Percentiles rank a stretch among this genome's conserved stretches.
Conservation (phyloP, 2,888 invertebrate genomes). For the Athrips mouffetella region DNA sequence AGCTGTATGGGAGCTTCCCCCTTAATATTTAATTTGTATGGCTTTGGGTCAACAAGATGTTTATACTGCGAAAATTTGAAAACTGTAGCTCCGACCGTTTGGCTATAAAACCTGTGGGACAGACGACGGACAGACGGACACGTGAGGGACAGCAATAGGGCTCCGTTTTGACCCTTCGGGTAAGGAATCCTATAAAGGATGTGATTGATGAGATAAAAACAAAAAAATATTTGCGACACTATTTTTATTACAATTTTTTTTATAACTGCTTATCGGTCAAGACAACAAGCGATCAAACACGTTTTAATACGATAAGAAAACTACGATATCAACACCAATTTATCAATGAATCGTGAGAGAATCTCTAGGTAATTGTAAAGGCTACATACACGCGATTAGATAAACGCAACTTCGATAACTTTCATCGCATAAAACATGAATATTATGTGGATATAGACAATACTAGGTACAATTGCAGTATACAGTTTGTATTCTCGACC, state of each 20-base stretch:
- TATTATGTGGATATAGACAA: not conserved
- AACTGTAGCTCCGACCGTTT: too few relatives aligned
- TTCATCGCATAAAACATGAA: constrained; percentile 2
- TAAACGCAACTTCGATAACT: constrained; percentile 3
- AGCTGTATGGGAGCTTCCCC: too few relatives aligned
- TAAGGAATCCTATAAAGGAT: too few relatives aligned
- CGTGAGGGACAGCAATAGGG: too few relatives aligned
- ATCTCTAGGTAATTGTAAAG: constrained; percentile 9
- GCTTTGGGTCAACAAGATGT: too few relatives aligned
- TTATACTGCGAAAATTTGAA: too few relatives aligned
- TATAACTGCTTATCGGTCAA: constrained; percentile 8
- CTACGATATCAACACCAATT: constrained; percentile 6
- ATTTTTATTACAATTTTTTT: not conserved
- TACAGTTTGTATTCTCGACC: not conserved
- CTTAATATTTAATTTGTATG: too few relatives aligned
- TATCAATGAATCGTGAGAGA: constrained; percentile 13
- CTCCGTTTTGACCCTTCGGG: too few relatives aligned
- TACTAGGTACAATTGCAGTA: not conserved
- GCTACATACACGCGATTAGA: constrained; percentile 9
- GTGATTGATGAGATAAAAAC: too few relatives aligned
- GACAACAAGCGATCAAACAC: constrained; percentile 4
- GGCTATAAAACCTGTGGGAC: too few relatives aligned
- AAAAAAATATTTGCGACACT: too few relatives aligned
- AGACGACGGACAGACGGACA: too few relatives aligned
- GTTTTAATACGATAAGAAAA: constrained; percentile 14